phyloP scores from a whole-genome alignment of 2,113 vertebrate species.

The Perccottus glenii region DNA sequence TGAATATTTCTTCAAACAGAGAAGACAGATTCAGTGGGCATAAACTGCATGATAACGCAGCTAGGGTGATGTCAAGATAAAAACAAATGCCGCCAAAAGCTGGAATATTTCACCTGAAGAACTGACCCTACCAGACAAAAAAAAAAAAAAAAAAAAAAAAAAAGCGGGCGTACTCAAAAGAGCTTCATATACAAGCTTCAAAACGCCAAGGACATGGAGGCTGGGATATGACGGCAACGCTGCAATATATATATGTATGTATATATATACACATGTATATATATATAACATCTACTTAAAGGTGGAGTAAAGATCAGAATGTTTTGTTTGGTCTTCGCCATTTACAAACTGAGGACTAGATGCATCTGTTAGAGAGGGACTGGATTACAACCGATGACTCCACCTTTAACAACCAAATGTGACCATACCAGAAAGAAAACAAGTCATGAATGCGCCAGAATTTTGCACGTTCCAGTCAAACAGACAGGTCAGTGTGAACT shows the following conservation, averaged over 20 bases:
- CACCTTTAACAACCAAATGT: conserved; percentile 13
- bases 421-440: conserved; percentile 2
- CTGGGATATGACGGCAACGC: neutral
- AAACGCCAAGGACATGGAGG: neutral
- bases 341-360: too few relatives aligned
- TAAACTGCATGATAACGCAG: too few relatives aligned
- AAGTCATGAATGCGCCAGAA: too few relatives aligned
- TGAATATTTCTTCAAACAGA: too few relatives aligned
- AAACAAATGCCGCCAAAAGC: neutral
- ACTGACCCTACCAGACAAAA: neutral
- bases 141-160: neutral
- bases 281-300: too few relatives aligned
- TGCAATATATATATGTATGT: too few relatives aligned
- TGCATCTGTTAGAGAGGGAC: neutral
- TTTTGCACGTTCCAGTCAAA: neutral
- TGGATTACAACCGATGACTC: neutral
- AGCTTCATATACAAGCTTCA: conserved; percentile 8
- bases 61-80: too few relatives aligned
- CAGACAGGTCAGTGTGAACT: conserved; percentile 1
- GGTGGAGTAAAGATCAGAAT: too few relatives aligned
- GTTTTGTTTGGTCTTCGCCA: too few relatives aligned
- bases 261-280: too few relatives aligned
- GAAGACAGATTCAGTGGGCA: too few relatives aligned
- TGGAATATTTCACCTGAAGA: neutral
- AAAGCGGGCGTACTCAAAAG: neutral